Evolutionary conservation across 2,797 vertebrate species (phyloP).

Genomic region (Thripadectes ignobilis): DNA sequence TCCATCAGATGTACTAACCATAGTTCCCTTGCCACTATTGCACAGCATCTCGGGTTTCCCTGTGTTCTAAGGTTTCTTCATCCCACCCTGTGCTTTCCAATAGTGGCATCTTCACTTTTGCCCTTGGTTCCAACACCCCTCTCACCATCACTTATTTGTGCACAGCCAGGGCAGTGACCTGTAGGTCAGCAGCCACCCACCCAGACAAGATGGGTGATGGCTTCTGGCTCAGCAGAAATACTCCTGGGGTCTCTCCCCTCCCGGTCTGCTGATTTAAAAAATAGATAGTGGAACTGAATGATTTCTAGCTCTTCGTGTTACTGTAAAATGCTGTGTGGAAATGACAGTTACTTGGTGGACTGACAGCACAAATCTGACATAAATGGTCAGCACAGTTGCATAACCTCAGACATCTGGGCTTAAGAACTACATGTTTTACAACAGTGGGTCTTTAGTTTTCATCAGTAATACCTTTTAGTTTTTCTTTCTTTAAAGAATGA

Average conservation of each 20-base stretch:
- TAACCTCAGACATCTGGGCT: background rate
- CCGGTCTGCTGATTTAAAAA: background rate
- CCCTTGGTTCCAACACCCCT: no score
- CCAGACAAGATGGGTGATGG: background rate
- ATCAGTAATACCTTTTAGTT: background rate
- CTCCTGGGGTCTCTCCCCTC: background rate
- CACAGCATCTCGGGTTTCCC: background rate
- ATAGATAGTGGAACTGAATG: background rate
- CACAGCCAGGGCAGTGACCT: background rate
- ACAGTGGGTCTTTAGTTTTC: background rate
- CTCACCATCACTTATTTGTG: background rate
- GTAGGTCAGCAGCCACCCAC: background rate
- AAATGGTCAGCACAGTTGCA: background rate
- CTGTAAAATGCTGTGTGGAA: background rate
- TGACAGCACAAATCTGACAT: background rate
- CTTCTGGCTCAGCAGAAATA: background rate
- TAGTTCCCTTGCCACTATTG: background rate
- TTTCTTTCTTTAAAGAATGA: background rate
- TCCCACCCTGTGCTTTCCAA: background rate
- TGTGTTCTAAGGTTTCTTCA: background rate
- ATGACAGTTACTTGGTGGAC: background rate
- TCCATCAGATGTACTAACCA: background rate
- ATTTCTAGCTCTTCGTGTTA: background rate
- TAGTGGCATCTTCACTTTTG: background rate
- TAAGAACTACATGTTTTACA: background rate